phyloP scores from a whole-genome alignment of 2,113 vertebrate species.

The Archilochus colubris region DNA sequence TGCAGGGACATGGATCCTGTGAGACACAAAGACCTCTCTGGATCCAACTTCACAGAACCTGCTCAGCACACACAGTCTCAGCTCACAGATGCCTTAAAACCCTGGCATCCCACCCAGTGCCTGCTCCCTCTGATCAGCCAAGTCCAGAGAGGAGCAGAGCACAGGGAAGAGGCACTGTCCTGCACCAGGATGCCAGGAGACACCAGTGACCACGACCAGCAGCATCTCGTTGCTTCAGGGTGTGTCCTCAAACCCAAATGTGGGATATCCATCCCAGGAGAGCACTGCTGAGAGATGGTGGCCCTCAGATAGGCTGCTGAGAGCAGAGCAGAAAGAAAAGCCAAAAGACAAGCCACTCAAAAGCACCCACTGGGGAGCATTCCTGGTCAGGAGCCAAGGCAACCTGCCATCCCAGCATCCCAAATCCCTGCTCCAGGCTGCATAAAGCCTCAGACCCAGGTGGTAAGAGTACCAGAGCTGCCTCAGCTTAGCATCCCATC shows the following conservation, averaged over 20 bases:
- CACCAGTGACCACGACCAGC: background rate
- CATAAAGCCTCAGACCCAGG: background rate
- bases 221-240: background rate
- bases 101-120: background rate
- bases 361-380: background rate
- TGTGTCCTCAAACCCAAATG: rapidly evolving
- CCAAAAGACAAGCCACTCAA: background rate
- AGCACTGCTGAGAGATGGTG: background rate
- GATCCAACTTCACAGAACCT: background rate
- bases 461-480: background rate
- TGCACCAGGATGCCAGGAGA: background rate
- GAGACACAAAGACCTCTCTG: constrained; percentile 26
- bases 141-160: background rate
- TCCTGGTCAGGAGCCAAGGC: background rate
- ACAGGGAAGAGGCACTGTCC: background rate
- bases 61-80: background rate
- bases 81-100: background rate
- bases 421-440: constrained; percentile 4
- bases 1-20: background rate
- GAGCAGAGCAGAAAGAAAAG: background rate
- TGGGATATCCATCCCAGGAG: background rate
- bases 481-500: background rate
- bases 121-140: background rate
- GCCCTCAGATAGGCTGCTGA: background rate
- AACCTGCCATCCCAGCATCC: background rate